Base-by-base conservation (phyloP, 2,797 vertebrate species). In the Etheostoma perlongum region DNA sequence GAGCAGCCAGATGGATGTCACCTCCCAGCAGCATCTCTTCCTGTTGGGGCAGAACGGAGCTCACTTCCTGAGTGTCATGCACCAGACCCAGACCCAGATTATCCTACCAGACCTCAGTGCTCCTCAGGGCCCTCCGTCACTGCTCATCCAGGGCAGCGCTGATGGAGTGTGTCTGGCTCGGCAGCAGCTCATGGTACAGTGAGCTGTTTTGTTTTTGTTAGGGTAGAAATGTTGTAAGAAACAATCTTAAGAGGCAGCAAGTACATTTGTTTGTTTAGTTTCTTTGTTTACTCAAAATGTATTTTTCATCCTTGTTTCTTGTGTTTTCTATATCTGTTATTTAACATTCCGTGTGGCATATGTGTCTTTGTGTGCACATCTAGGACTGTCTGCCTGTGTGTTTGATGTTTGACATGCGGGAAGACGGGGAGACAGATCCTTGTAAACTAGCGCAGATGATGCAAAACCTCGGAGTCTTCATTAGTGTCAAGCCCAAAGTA, bases 81-180 rank as follows among this genome's bases (percentile, higher is more conserved):
- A 96, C 78, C 93, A 96, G 88, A 96, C 95, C 13, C 95, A 96
- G 83, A 96, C 95, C 5, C 95, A 96, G 91, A 96, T 96, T 75
- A 88, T 96, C 62, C 82, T 96, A 14, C 95, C 95, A 1, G 95
- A 96, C 90, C 94, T 96, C 59, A 95, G 91, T 2, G 91, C 91
- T 14, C 94, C 94, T 21, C 95, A 95, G 67, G 93, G 91, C 85
- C 87, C 94, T 1, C 91, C 94, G 1, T 93, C 94, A 0, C 89
- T 96, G 74, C 94, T 95, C 59, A 96, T 96, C 84, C 95, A 95
- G 91, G 95, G 95, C 74, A 94, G 83, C 66, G 89, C 94, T 1
- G 94, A 96, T 0, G 95, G 95, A 13, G 95, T 96, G 74, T 96
- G 94, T 77, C 89, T 95, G 78, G 95, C 95, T 52, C 85, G 94